These are phyloP conservation scores for Labia minor DNA, from an alignment of 2,888 invertebrate genomes.

Conservation along the genomic window DNA sequence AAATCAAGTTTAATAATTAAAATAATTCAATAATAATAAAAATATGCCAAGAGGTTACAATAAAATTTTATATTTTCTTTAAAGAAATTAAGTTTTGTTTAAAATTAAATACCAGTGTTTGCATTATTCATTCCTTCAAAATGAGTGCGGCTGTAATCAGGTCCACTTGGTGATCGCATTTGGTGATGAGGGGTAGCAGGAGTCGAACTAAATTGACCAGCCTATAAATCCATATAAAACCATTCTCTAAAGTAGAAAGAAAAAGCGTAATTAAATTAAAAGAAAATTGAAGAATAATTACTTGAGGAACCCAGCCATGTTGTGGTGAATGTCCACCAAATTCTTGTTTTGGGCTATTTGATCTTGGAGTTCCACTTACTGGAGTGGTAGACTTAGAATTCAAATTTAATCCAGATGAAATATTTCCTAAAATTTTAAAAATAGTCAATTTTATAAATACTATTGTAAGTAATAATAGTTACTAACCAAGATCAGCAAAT, in stretches of 20 bases:
- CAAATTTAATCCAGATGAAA: neutral
- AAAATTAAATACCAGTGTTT: neutral
- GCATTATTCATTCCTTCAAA: constrained; percentile 42
- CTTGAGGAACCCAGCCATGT: constrained; percentile 14
- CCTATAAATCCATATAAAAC: constrained; percentile 32
- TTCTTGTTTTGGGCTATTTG: constrained; percentile 31
- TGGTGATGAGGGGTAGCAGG: constrained; percentile 37
- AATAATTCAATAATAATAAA: no score
- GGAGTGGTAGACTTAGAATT: constrained; percentile 27
- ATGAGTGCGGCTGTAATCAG: constrained; percentile 57
- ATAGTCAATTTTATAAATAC: no score
- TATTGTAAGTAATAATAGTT: no score
- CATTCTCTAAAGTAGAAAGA: no score
- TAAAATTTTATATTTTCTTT: no score
- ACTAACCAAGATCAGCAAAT: constrained; percentile 57
- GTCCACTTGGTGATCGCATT: constrained; percentile 34
- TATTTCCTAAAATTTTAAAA: neutral
- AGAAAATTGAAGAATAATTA: no score
- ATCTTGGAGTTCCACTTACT: constrained; percentile 35
- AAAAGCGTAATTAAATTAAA: no score
- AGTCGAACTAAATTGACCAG: constrained; percentile 14
- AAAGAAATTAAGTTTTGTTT: no score
- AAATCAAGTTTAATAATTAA: neutral
- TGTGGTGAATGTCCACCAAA: constrained; percentile 27
- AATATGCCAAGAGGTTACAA: no score